A percentile compares a stretch with the other conserved stretches of the same genome.
These are phyloP conservation scores for Muscicapa striata DNA, from an alignment of 2,797 vertebrate species.

Conservation along the genomic window DNA sequence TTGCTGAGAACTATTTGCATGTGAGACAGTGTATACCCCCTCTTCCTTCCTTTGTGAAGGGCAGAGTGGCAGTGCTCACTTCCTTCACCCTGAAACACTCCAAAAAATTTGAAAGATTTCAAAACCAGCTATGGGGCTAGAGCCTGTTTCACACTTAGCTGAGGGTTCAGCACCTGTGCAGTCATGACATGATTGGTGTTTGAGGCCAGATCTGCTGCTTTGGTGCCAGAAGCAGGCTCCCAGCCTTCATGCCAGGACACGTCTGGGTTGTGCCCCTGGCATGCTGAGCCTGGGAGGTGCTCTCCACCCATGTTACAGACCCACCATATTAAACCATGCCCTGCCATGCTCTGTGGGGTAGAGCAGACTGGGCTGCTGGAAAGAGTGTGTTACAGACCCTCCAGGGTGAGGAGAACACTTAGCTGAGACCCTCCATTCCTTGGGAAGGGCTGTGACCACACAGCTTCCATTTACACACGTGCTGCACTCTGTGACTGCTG, in stretches of 20 bases:
- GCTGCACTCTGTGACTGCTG: not conserved
- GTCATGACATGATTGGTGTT: rapidly evolving
- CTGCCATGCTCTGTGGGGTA: not conserved
- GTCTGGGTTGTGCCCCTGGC: not conserved
- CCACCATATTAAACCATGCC: not conserved
- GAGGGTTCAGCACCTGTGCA: not conserved
- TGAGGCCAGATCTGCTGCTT: not conserved
- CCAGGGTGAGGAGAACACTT: not conserved
- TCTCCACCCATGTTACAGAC: not conserved
- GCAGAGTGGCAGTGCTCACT: not conserved
- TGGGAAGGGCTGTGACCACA: not conserved
- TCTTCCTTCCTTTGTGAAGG: not conserved
- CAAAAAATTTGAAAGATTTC: not conserved
- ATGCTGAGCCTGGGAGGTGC: not conserved
- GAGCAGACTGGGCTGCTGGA: not conserved
- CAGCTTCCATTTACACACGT: rapidly evolving
- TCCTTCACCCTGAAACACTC: not conserved
- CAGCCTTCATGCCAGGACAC: rapidly evolving
- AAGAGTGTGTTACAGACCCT: not conserved
- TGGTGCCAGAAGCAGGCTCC: not conserved
- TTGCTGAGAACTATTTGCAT: not conserved
- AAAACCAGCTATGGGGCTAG: not conserved
- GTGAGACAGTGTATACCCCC: not conserved
- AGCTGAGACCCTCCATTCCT: not conserved
- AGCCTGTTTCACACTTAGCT: not conserved